These are phyloP conservation scores for Crotalus tigris DNA, from an alignment of 2,113 vertebrate genomes.

Conservation along the genomic window DNA sequence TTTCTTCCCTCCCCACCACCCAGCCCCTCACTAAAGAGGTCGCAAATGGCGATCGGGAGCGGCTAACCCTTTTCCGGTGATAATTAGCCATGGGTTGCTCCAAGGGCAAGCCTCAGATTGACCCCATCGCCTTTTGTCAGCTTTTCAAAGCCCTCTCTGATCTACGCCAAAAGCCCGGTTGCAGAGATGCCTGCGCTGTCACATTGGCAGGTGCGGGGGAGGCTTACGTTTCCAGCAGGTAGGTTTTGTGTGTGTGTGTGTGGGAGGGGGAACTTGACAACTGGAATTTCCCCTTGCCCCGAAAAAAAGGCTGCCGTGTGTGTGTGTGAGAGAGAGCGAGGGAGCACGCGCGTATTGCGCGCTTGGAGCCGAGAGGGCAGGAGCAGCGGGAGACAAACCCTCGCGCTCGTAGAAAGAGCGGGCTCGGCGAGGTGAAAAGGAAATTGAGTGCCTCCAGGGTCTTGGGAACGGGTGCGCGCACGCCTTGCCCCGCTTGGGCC, in stretches of 20 bases:
- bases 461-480: not conserved
- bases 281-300: too few relatives aligned
- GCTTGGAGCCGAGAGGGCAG: not conserved
- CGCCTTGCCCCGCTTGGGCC: not conserved
- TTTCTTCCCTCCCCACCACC: not conserved
- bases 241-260: slow-evolving; percentile 24
- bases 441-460: not conserved
- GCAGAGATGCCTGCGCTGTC: not conserved
- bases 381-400: not conserved
- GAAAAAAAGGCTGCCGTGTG: not conserved
- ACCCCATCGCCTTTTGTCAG: not conserved
- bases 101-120: not conserved
- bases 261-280: not conserved
- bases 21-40: not conserved
- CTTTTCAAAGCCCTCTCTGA: not conserved
- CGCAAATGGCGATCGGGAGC: not conserved
- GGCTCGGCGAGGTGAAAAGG: not conserved
- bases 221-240: slow-evolving; percentile 30
- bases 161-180: fast-evolving
- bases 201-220: not conserved
- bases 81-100: not conserved
- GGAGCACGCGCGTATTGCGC: not conserved
- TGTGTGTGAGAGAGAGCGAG: not conserved
- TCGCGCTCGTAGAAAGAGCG: not conserved
- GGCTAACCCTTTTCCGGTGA: not conserved